Evolutionary conservation across 2,888 invertebrate species (phyloP).

Genomic region (Dryobota labecula): DNA sequence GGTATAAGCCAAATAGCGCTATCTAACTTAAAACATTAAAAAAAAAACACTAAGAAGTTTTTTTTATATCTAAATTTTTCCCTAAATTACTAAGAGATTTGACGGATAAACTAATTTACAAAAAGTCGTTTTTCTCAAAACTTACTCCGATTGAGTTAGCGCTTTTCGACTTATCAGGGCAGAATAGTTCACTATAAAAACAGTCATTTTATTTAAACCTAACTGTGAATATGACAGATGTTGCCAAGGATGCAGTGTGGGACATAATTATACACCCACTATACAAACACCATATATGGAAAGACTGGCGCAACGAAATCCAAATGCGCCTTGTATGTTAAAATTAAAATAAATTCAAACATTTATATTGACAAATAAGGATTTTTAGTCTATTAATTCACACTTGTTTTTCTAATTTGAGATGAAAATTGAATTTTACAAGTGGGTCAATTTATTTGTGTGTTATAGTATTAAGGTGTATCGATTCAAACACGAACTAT

Average conservation of each 20-base stretch:
- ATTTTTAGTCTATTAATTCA: constrained; percentile 1
- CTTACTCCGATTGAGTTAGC: no score
- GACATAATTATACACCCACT: constrained; percentile 50
- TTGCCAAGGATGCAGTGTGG: constrained; percentile 49
- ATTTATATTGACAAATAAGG: constrained; percentile 13
- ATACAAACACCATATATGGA: constrained; percentile 33
- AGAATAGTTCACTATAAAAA: neutral
- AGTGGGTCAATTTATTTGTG: neutral
- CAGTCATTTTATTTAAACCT: constrained; percentile 10
- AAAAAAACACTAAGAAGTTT: no score
- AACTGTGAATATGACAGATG: constrained; percentile 47
- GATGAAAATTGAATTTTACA: neutral
- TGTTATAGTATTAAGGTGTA: no score
- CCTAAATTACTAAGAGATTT: no score
- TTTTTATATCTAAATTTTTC: no score
- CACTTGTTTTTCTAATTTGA: neutral
- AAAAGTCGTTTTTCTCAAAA: no score
- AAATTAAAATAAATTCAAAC: constrained; percentile 19
- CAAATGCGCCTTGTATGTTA: constrained; percentile 12
- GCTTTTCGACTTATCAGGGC: no score
- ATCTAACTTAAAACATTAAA: no score
- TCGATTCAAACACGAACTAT: no score
- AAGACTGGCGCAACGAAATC: constrained; percentile 23
- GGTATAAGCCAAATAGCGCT: no score
- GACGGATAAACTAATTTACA: no score